These are phyloP conservation scores for Holothuria leucospilota DNA, from an alignment of 53 echinoderm and acorn worm species.

Conservation along the genomic window DNA sequence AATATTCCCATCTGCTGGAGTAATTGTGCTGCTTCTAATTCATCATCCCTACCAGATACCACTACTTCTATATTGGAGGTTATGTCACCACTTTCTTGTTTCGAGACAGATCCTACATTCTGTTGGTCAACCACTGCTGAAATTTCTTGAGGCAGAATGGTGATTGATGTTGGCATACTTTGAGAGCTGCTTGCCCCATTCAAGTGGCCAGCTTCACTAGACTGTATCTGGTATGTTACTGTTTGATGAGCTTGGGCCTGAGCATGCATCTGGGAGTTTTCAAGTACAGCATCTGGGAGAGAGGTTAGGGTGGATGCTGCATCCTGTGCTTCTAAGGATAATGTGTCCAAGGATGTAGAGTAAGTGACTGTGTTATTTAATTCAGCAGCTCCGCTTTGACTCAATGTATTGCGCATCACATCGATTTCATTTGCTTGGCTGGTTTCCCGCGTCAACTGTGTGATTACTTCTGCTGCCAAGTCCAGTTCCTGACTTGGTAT, in stretches of 20 bases:
- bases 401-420: not conserved
- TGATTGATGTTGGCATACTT: not conserved
- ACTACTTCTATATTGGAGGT: not conserved
- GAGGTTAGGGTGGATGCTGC: constrained; percentile 12
- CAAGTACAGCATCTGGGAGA: constrained; percentile 35
- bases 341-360: constrained; percentile 5
- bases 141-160: not conserved
- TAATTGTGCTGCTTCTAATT: constrained; percentile 45
- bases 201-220: not conserved
- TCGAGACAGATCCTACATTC: not conserved
- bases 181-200: not conserved
- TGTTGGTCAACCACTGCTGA: not conserved
- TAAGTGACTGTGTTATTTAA: too few species aligned
- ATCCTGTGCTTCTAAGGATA: constrained; percentile 34
- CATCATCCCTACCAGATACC: constrained; percentile 25
- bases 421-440: constrained; percentile 3
- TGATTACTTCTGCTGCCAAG: constrained; percentile 26
- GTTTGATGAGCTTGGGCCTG: not conserved
- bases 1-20: constrained; percentile 54
- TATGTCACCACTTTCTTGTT: not conserved
- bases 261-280: constrained; percentile 22
- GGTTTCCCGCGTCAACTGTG: constrained; percentile 7
- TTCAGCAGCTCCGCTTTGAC: not conserved
- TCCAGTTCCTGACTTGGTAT: constrained; percentile 38
- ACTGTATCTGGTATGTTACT: not conserved